Evolutionary conservation across 2,797 vertebrate species (phyloP), one percentile per base, ranked within the genome.

Genomic region (Denticeps clupeoides): DNA sequence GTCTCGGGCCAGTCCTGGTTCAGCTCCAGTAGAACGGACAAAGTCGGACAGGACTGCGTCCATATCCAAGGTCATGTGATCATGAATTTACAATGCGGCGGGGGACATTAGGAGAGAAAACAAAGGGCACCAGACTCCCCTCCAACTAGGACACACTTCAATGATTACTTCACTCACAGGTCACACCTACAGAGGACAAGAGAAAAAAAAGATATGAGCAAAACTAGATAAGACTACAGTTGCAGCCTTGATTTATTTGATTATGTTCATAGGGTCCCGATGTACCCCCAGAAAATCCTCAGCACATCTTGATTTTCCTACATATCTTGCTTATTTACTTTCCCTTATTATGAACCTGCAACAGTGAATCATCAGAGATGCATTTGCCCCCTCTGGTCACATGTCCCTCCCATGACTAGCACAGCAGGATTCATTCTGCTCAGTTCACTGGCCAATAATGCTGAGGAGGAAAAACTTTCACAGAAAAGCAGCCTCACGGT

Each of bases 41-140:
- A 98, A 98, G 79, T 94, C 89, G 41, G 92, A 95, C 65, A 97
- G 87, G 81, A 97, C 89, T 69, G 89, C 78, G 80, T 97, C 94
- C 93, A 95, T 97, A 82, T 89, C 91, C 86, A 69, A 82, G 81
- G 89, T 85, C 83, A 87, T 86, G 89, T 80, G 84, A 88, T 88
- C 88, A 86, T 87, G 81, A 84, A 83, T 74, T 73, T 64, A 80
- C 66, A 55, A 56, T 68, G 71, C 63, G 59, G 65, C 55, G 45
- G 72, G 69, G 59, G 57, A 47, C 71, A 56, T 77, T 66, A 55
- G 55, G 62, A 60, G 53, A 70, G 69, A 60, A 59, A 70, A 75
- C 37, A 25, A 40, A 43, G 37, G 50, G 38, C 31, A 33, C 13
- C 50, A 53, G 63, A 52, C 53, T 38, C 55, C 45, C 61, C 58